Evolutionary conservation across 2,113 vertebrate species (phyloP).

Genomic region (Mastomys coucha): DNA sequence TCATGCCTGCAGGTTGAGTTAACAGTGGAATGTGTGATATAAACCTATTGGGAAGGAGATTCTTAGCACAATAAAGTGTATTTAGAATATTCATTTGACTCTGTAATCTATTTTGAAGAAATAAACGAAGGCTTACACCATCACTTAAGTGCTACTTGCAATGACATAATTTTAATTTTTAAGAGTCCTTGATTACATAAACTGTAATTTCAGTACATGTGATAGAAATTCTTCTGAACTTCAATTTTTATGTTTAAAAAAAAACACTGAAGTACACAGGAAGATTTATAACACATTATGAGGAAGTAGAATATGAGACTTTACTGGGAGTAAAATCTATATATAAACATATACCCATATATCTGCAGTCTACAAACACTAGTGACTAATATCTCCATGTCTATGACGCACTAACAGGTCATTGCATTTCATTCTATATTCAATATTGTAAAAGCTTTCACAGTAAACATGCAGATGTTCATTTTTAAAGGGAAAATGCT

Average conservation of each 20-base stretch:
- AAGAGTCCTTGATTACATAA: conserved; percentile 21
- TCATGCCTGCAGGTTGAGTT: not conserved
- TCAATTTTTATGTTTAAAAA: conserved; percentile 28
- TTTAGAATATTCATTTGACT: conserved; percentile 50
- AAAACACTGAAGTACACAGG: not conserved
- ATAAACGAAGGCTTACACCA: not conserved
- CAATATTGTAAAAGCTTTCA: not conserved
- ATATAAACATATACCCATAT: not conserved
- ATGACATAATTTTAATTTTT: conserved; percentile 7
- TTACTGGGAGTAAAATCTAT: not conserved
- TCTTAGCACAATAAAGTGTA: not conserved
- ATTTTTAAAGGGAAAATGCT: not conserved
- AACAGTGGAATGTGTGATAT: not conserved
- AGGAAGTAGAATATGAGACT: not conserved
- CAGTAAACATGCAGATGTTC: not conserved
- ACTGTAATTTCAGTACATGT: not conserved
- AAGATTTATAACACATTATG: not conserved
- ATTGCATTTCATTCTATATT: conserved; percentile 16
- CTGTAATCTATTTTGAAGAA: not conserved
- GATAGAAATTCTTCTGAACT: conserved; percentile 2
- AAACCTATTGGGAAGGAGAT: not conserved
- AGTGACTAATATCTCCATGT: not conserved
- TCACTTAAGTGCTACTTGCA: conserved; percentile 3
- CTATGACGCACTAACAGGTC: not conserved
- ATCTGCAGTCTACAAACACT: conserved; percentile 40